Evolutionary conservation across 2,797 vertebrate species (phyloP).

Genomic region (Hozukius guyotensis): DNA sequence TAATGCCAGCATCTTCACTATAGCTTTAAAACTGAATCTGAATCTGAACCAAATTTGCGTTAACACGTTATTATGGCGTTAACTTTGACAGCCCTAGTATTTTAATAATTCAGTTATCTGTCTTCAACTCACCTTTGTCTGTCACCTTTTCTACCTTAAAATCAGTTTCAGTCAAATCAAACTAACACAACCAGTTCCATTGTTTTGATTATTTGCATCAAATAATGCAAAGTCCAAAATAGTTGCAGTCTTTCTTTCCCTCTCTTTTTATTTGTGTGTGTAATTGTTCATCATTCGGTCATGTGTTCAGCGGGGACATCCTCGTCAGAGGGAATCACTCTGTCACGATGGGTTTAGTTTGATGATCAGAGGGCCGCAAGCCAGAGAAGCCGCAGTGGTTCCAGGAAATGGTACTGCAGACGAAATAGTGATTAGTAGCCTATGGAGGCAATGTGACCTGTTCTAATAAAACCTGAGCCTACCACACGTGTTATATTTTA

Average conservation of each 20-base stretch:
- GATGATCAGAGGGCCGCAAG: background rate
- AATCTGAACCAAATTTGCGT: no score
- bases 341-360: conserved; percentile 25
- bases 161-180: background rate
- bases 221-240: background rate
- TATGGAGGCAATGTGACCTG: background rate
- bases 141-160: background rate
- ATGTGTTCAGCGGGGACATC: background rate
- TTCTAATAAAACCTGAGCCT: conserved; percentile 8
- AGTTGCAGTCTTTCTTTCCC: rapidly evolving
- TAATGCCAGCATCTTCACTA: no score
- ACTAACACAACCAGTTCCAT: background rate
- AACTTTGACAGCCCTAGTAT: background rate
- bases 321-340: conserved; percentile 13
- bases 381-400: conserved; percentile 2
- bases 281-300: background rate
- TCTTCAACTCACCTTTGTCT: background rate
- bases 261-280: background rate
- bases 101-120: background rate
- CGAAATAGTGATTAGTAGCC: conserved; percentile 2
- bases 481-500: background rate
- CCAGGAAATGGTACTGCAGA: background rate
- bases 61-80: no score
- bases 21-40: no score
- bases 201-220: background rate